Evolutionary conservation across 2,888 invertebrate species (phyloP).

Genomic region (Drosophila colorata): DNA sequence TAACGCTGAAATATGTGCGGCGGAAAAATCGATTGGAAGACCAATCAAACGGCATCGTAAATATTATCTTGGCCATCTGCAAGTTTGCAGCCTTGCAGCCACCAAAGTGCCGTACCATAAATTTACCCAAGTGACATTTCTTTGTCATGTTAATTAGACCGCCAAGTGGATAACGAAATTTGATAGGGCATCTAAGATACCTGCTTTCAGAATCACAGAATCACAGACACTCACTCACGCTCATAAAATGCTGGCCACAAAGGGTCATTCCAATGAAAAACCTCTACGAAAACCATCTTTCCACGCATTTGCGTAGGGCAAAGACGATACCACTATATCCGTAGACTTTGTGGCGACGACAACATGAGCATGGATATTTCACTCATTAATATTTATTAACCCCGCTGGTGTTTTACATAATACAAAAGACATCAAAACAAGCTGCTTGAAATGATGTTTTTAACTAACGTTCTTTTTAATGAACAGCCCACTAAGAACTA

Average conservation of each 20-base stretch:
- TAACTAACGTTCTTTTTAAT: constrained; percentile 4
- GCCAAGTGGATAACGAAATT: constrained; percentile 76
- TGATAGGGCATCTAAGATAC: constrained; percentile 79
- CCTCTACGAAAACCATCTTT: constrained; percentile 35
- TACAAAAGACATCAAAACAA: constrained; percentile 44
- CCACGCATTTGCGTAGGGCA: constrained; percentile 11
- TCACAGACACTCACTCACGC: constrained; percentile 1
- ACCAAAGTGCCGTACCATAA: constrained; percentile 70
- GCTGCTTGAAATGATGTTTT: constrained; percentile 19
- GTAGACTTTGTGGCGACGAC: constrained; percentile 70
- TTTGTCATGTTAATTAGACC: constrained; percentile 84
- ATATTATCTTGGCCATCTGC: constrained; percentile 74
- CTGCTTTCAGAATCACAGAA: constrained; percentile 48
- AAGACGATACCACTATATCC: constrained; percentile 12
- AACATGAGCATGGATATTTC: constrained; percentile 53
- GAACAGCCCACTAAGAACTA: background rate
- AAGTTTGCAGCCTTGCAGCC: constrained; percentile 54
- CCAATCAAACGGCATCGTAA: constrained; percentile 78
- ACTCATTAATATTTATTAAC: constrained; percentile 60
- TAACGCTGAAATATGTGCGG: constrained; percentile 51
- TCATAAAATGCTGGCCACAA: constrained; percentile 11
- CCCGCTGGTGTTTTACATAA: constrained; percentile 46
- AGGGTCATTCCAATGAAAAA: constrained; percentile 56
- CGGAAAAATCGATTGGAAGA: constrained; percentile 68
- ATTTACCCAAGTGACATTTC: constrained; percentile 72